phyloP scores from a whole-genome alignment of 2,113 vertebrate species.

The Eurypyga helias region DNA sequence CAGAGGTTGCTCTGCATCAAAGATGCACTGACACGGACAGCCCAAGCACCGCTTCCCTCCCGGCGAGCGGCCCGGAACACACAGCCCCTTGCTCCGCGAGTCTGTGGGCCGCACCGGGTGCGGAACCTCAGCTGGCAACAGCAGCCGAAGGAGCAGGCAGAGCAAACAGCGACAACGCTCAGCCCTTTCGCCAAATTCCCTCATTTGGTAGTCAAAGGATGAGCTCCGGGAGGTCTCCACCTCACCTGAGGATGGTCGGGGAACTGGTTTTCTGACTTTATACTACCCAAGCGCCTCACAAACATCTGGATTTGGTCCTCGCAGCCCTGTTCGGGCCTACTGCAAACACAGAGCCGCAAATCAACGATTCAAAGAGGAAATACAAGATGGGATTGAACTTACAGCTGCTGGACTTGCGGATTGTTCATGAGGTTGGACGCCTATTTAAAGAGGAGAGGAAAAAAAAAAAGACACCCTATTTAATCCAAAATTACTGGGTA shows the following conservation, averaged over 20 bases:
- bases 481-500: not conserved
- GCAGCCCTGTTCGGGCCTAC: not conserved
- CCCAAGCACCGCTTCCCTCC: too few species aligned
- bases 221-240: not conserved
- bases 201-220: not conserved
- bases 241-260: not conserved
- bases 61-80: not conserved
- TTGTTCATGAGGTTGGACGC: slow-evolving; percentile 95
- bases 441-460: slow-evolving; percentile 70
- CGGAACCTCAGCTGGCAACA: not conserved
- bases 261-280: not conserved
- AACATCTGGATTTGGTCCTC: not conserved
- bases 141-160: not conserved
- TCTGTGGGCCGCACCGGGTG: not conserved
- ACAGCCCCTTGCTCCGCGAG: not conserved
- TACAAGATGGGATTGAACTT: slow-evolving; percentile 60
- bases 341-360: not conserved
- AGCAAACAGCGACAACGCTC: not conserved
- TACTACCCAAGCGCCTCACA: not conserved
- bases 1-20: not conserved
- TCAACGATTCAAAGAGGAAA: fast-evolving
- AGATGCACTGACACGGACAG: not conserved
- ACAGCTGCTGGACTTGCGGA: slow-evolving; percentile 95
- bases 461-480: not conserved
- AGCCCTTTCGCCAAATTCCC: not conserved